Conservation (phyloP, 2,797 vertebrate genomes). For the Sebastes baramenuke region DNA sequence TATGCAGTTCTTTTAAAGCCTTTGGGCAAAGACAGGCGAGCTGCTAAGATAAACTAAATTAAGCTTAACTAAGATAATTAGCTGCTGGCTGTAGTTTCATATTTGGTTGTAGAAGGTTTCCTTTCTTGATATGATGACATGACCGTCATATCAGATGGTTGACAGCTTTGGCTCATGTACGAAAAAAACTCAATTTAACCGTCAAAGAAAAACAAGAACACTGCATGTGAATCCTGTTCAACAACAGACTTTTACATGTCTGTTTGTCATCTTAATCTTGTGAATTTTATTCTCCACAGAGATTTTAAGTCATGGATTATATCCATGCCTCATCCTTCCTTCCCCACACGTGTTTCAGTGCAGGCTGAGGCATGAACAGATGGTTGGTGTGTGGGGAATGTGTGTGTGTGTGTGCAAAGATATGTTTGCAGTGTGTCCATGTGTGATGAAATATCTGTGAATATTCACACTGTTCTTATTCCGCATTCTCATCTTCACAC, state of each 20-base stretch:
- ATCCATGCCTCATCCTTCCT: neutral
- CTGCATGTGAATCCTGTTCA: neutral
- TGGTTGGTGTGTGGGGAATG: constrained; percentile 41
- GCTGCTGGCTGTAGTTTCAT: neutral
- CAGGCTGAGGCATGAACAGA: constrained; percentile 38
- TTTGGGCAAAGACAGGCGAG: neutral
- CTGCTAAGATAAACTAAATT: neutral
- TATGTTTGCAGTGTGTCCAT: neutral
- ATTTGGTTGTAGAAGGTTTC: neutral
- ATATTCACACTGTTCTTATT: neutral
- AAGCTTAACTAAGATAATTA: neutral
- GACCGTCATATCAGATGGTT: neutral
- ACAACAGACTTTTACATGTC: neutral
- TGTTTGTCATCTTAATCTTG: constrained; percentile 11
- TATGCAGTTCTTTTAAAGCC: neutral
- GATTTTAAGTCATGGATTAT: constrained; percentile 27
- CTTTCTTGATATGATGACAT: neutral
- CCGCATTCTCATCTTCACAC: neutral
- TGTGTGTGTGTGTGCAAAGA: constrained; percentile 9
- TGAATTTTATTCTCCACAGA: constrained; percentile 24
- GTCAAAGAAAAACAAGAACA: neutral
- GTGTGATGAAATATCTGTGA: constrained; percentile 29
- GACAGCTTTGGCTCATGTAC: neutral
- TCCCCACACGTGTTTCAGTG: neutral
- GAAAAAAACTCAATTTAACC: neutral